A percentile compares a stretch with the other conserved stretches of the same genome.
These are phyloP conservation scores for Eupithecia inturbata DNA, from an alignment of 2,888 invertebrate genomes.

Conservation along the genomic window DNA sequence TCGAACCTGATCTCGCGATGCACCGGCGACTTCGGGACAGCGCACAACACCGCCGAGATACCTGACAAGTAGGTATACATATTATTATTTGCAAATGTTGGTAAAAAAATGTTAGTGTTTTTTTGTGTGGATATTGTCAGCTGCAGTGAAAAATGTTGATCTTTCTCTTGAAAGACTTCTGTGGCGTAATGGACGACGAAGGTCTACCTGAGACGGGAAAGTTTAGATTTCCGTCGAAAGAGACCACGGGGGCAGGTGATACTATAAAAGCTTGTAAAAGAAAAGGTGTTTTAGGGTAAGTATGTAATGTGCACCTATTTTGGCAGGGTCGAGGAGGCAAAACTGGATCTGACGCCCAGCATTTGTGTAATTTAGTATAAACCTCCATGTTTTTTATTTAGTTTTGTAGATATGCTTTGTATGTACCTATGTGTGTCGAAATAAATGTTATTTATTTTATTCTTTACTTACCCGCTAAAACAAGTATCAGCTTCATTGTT, in stretches of 20 bases:
- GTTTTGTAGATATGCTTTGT: no score
- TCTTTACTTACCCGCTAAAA: slow-evolving; percentile 64
- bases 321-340: no score
- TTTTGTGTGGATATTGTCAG: background rate
- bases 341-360: no score
- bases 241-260: background rate
- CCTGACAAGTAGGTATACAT: slow-evolving; percentile 51
- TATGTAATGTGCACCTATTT: no score
- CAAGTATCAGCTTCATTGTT: slow-evolving; percentile 65
- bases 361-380: no score
- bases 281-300: no score
- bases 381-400: no score
- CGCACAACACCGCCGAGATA: slow-evolving; percentile 61
- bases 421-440: no score
- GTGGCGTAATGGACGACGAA: background rate
- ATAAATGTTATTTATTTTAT: no score
- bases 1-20: slow-evolving; percentile 57
- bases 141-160: background rate
- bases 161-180: background rate
- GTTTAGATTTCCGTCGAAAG: background rate
- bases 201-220: background rate
- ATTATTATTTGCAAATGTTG: background rate
- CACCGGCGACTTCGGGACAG: slow-evolving; percentile 54
- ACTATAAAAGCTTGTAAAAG: background rate
- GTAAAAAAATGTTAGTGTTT: background rate